These are phyloP conservation scores for Ophonus ardosiacus DNA, from an alignment of 2,888 invertebrate species.

Conservation along the genomic window DNA sequence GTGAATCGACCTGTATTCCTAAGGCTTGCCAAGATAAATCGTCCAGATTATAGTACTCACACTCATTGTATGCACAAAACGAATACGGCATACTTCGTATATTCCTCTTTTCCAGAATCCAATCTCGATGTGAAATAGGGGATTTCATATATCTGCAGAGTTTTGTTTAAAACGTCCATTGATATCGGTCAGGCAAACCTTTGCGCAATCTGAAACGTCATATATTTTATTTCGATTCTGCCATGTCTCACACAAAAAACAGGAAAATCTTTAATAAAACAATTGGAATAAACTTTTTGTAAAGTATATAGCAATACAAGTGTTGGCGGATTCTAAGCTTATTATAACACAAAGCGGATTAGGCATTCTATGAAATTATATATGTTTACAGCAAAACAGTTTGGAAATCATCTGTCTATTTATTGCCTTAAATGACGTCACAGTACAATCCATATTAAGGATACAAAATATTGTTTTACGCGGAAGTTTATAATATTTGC, in stretches of 20 bases:
- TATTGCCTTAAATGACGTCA: too few relatives aligned
- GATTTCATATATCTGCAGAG: slow-evolving; percentile 57
- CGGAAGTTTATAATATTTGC: too few relatives aligned
- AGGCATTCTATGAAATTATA: neutral
- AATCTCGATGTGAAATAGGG: slow-evolving; percentile 62
- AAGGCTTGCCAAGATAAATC: too few relatives aligned
- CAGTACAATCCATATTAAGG: too few relatives aligned
- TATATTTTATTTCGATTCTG: slow-evolving; percentile 16
- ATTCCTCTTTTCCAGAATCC: slow-evolving; percentile 51
- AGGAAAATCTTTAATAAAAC: neutral
- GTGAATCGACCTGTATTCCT: too few relatives aligned
- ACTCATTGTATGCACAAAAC: neutral
- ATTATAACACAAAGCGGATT: neutral
- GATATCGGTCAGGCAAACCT: slow-evolving; percentile 58
- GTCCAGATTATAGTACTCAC: too few relatives aligned
- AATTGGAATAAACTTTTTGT: neutral
- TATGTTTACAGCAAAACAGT: neutral
- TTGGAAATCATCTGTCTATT: too few relatives aligned
- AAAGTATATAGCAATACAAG: neutral
- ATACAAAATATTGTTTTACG: too few relatives aligned
- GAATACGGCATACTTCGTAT: slow-evolving; percentile 1
- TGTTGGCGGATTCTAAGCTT: neutral
- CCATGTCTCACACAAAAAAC: neutral
- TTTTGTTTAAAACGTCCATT: slow-evolving; percentile 62
- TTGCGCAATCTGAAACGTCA: slow-evolving; percentile 22